Evolutionary conservation across 2,113 vertebrate species (phyloP).

Genomic region (Myodes glareolus): DNA sequence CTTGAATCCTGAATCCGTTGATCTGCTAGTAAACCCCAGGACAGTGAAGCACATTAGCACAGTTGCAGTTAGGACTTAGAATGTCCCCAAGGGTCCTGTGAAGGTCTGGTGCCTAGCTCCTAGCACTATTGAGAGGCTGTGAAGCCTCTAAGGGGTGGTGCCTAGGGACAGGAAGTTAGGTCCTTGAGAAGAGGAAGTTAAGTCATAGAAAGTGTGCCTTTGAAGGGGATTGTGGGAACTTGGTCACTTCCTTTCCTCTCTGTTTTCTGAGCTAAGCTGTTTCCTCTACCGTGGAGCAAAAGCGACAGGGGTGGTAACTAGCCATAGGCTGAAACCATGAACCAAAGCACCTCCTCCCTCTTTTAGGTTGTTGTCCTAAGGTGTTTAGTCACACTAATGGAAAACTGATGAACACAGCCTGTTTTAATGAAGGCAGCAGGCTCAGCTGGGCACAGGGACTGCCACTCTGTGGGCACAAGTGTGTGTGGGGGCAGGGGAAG

Average conservation of each 20-base stretch:
- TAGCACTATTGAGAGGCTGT: background rate
- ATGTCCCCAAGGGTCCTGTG: background rate
- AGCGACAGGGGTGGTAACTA: no score
- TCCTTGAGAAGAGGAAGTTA: background rate
- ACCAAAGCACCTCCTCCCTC: background rate
- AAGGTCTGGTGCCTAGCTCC: background rate
- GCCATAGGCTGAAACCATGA: background rate
- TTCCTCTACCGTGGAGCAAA: background rate
- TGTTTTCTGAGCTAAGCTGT: background rate
- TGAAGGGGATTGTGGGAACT: background rate
- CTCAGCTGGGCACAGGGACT: background rate
- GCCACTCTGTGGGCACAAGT: fast-evolving
- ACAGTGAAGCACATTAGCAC: background rate
- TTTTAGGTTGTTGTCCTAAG: background rate
- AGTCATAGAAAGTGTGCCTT: background rate
- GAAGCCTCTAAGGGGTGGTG: background rate
- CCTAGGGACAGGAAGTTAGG: background rate
- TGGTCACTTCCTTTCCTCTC: background rate
- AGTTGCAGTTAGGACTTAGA: background rate
- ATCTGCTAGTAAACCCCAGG: slow-evolving; percentile 39
- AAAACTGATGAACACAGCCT: background rate
- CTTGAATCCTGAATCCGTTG: slow-evolving; percentile 59
- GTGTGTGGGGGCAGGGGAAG: fast-evolving
- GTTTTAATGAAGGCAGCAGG: background rate
- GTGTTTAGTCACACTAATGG: background rate